Evolutionary conservation across 2,888 invertebrate species (phyloP).

Genomic region (Ypsolopha scabrella): DNA sequence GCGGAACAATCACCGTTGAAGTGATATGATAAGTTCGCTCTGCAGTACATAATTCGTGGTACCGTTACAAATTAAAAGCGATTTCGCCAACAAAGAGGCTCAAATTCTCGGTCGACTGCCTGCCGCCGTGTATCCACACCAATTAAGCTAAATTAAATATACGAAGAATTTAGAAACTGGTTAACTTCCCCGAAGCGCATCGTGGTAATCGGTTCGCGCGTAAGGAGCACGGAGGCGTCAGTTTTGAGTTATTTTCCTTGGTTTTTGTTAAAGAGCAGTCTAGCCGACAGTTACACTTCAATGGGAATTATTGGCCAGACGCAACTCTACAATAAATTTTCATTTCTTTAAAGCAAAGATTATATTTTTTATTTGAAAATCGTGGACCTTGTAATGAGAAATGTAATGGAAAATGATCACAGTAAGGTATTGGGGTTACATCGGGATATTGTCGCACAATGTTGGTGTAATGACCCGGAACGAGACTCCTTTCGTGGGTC

Average conservation of each 20-base stretch:
- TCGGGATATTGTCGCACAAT: conserved; percentile 12
- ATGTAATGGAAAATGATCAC: conserved; percentile 1
- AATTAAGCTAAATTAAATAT: conserved; percentile 68
- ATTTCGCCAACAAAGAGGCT: conserved; percentile 59
- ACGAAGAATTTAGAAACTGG: conserved; percentile 70
- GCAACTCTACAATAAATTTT: not conserved
- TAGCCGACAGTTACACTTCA: conserved; percentile 27
- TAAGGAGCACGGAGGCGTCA: conserved; percentile 53
- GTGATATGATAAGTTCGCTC: no score
- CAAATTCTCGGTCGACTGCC: conserved; percentile 62
- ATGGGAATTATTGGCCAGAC: conserved; percentile 19
- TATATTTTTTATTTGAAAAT: no score
- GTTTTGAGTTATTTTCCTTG: conserved; percentile 53
- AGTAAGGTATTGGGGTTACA: conserved; percentile 2
- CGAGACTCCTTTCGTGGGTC: conserved; percentile 11
- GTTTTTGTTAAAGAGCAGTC: conserved; percentile 25
- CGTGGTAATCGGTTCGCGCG: conserved; percentile 63
- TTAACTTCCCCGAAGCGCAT: conserved; percentile 68
- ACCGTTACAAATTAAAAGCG: conserved; percentile 40
- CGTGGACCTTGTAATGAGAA: not conserved
- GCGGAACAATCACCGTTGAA: no score
- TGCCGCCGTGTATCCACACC: conserved; percentile 54
- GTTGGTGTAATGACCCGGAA: conserved; percentile 14
- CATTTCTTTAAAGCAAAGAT: not conserved
- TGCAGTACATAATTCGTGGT: conserved; percentile 32